phyloP scores from a whole-genome alignment of 1,140 invertebrate genomes.

The Leguminivora glycinivorella region DNA sequence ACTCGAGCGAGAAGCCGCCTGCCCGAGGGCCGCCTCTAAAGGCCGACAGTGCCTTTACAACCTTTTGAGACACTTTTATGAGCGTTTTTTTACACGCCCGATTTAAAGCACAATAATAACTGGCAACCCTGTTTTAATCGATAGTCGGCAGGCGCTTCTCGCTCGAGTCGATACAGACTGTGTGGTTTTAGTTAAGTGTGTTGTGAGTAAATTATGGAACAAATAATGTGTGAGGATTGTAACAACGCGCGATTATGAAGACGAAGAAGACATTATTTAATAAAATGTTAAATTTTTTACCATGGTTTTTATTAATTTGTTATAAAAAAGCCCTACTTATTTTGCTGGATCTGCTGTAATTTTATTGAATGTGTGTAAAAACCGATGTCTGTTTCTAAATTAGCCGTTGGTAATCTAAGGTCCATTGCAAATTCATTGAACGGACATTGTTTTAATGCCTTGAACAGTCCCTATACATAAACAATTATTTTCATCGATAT shows the following conservation, averaged over 20 bases:
- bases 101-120: constrained; percentile 21
- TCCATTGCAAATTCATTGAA: no score
- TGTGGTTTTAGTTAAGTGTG: constrained; percentile 69
- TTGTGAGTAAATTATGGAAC: constrained; percentile 76
- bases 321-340: not conserved
- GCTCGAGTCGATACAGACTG: constrained; percentile 65
- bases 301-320: constrained; percentile 33
- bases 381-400: not conserved
- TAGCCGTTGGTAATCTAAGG: no score
- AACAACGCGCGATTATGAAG: constrained; percentile 59
- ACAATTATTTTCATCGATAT: no score
- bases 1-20: not conserved
- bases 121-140: constrained; percentile 19
- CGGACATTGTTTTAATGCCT: no score
- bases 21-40: not conserved
- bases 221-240: constrained; percentile 69
- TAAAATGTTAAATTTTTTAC: constrained; percentile 72
- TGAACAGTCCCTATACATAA: no score
- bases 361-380: not conserved
- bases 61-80: constrained; percentile 20
- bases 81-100: constrained; percentile 16
- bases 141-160: constrained; percentile 49
- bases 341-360: not conserved
- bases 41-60: constrained; percentile 8
- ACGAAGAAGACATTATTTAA: constrained; percentile 68